Percentiles rank a stretch among this genome's conserved stretches.
Evolutionary conservation across 2,113 vertebrate genomes (phyloP).

Genomic region (Embiotoca jacksoni): DNA sequence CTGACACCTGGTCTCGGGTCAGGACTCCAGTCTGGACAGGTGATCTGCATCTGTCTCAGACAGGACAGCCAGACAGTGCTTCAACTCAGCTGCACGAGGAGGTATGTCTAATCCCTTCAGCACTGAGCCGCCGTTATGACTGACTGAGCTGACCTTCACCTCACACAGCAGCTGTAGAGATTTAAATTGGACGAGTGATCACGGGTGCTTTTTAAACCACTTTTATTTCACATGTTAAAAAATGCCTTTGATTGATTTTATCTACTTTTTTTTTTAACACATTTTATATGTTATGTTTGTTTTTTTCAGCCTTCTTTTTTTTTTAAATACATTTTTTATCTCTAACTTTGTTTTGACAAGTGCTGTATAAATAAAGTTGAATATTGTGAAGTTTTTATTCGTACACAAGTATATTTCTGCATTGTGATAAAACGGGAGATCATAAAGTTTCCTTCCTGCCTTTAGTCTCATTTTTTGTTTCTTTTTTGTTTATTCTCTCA

Average conservation of each 20-base stretch:
- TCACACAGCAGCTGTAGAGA: not conserved
- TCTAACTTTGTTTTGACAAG: not conserved
- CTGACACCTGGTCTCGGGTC: slow-evolving; percentile 27
- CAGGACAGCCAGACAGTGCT: slow-evolving; percentile 35
- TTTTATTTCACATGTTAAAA: not conserved
- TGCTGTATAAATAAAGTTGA: not conserved
- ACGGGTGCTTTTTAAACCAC: not conserved
- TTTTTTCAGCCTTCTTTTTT: not conserved
- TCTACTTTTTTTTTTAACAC: not conserved
- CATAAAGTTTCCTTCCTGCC: not conserved
- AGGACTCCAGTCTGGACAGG: slow-evolving; percentile 40
- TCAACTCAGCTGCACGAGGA: not conserved
- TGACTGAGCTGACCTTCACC: slow-evolving; percentile 40
- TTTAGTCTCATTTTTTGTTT: not conserved
- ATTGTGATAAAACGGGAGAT: too few relatives aligned
- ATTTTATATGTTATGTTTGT: not conserved
- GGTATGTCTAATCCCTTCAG: slow-evolving; percentile 70
- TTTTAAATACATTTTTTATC: slow-evolving; percentile 3
- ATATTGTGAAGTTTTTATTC: too few relatives aligned
- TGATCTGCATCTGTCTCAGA: slow-evolving; percentile 39
- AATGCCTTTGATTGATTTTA: too few relatives aligned
- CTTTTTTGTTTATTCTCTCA: slow-evolving; percentile 34
- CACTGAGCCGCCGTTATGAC: slow-evolving; percentile 41
- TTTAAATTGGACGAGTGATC: not conserved
- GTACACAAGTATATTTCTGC: too few relatives aligned